Conservation (phyloP, 1,140 invertebrate genomes). For the Phortica variegata region DNA sequence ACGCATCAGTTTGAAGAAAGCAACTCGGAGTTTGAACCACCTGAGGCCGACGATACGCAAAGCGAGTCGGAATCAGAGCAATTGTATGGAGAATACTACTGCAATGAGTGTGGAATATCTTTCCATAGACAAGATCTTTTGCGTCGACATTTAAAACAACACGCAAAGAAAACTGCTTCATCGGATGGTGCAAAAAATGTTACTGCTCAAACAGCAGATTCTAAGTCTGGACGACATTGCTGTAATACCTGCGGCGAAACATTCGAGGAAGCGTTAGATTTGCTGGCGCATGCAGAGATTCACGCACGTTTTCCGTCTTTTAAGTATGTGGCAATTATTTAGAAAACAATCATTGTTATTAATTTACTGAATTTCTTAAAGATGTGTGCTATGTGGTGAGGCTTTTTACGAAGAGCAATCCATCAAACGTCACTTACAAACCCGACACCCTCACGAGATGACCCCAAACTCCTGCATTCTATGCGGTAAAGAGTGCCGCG, state of each 20-base stretch:
- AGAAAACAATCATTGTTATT: not conserved
- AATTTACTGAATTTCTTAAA: conserved; percentile 12
- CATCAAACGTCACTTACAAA: conserved; percentile 46
- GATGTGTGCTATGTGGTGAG: conserved; percentile 51
- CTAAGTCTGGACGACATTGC: conserved; percentile 43
- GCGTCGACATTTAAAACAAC: conserved; percentile 66
- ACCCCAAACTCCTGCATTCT: conserved; percentile 62
- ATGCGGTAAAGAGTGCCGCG: conserved; percentile 70
- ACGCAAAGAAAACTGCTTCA: conserved; percentile 40
- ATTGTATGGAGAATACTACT: conserved; percentile 72
- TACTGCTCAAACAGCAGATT: conserved; percentile 37
- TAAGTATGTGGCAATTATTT: conserved; percentile 48
- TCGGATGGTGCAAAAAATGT: not conserved
- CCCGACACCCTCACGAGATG: conserved; percentile 43
- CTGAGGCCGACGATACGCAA: conserved; percentile 56
- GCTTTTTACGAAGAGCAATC: conserved; percentile 50
- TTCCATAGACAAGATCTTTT: conserved; percentile 75
- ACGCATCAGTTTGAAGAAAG: conserved; percentile 60
- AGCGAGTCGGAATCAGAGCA: conserved; percentile 64
- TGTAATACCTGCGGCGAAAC: conserved; percentile 76
- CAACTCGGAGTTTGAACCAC: conserved; percentile 55
- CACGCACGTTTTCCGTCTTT: conserved; percentile 65
- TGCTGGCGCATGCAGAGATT: conserved; percentile 74
- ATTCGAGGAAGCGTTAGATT: conserved; percentile 70
- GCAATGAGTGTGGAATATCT: conserved; percentile 71